These are phyloP conservation scores for Ennomos erosarius DNA, from an alignment of 2,888 invertebrate species.

Conservation along the genomic window DNA sequence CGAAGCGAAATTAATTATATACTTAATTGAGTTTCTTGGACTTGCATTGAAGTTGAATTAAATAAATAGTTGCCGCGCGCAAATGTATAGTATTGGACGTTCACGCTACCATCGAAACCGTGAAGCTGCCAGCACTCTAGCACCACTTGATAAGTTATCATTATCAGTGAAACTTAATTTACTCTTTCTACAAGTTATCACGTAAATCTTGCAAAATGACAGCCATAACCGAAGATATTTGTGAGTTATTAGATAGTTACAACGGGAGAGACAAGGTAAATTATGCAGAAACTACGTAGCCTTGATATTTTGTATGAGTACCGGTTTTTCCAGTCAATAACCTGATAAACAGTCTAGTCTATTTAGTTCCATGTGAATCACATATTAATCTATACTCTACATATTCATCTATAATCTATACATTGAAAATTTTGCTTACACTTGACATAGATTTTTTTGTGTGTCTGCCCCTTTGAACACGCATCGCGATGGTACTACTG, in stretches of 20 bases:
- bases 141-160: constrained; percentile 47
- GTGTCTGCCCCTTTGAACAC: too few relatives aligned
- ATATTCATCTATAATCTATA: too few relatives aligned
- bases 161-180: constrained; percentile 39
- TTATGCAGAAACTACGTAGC: constrained; percentile 64
- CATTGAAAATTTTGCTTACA: too few relatives aligned
- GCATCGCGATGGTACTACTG: too few relatives aligned
- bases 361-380: neutral
- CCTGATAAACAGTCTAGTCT: constrained; percentile 34
- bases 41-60: too few relatives aligned
- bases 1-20: too few relatives aligned
- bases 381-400: too few relatives aligned
- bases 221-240: constrained; percentile 83
- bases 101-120: constrained; percentile 44
- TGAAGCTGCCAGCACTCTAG: neutral
- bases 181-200: too few relatives aligned
- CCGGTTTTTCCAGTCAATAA: constrained; percentile 54
- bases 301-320: constrained; percentile 57
- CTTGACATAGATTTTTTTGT: too few relatives aligned
- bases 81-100: constrained; percentile 56
- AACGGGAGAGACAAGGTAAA: constrained; percentile 94
- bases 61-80: constrained; percentile 66
- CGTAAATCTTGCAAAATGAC: constrained; percentile 56
- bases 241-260: constrained; percentile 91
- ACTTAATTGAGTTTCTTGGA: constrained; percentile 51